Base-by-base conservation (phyloP, 2,888 invertebrate genomes). In the Priocnemis perturbator region DNA sequence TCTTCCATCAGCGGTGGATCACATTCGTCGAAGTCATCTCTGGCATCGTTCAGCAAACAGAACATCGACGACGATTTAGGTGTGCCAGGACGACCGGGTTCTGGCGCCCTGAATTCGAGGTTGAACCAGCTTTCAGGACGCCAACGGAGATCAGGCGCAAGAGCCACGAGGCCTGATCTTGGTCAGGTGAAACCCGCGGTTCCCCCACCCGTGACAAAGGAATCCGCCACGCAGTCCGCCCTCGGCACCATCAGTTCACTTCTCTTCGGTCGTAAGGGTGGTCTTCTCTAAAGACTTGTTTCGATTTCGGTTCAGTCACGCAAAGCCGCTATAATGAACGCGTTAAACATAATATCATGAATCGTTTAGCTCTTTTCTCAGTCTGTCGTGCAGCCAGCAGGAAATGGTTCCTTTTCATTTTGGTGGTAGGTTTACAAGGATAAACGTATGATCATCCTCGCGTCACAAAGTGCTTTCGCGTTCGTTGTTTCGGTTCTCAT, bases 221-320 rank as follows among this genome's bases (percentile, higher is more conserved):
- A 88, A 73, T 84, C 85, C 1, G 72, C 83, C 78, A 86, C 91
- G 59, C 91, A 91, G 73, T 89, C 91, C 5, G 91, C 93, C 60
- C 91, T 96, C 45, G 96, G 96, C 67, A 95, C 95, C 55, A 92
- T 95, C 75, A 95, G 95, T 89, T 93, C 94, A 68, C 90, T 95
- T 82, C 90, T 96, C 60, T 96, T 96, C 89, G 96, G 96, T 47
- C 91, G 96, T 73, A 96, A 96, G 86, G 96, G 96, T 60, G 96
- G 96, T 62, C 91, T 96, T 81, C 92, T 96, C 83, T 94, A 93
- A 89, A 73, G 60, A 44, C 50, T 50, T 50, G 7, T 3, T 37
- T 37, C 37, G 11, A 37, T 37, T 37, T 11, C 37, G 7, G 37
- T 37, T 37, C 4, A 37, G 11, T 5, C 37, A 3, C 11, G 37